Evolutionary conservation across 2,888 invertebrate species (phyloP).

Genomic region (Agriopis leucophaearia): DNA sequence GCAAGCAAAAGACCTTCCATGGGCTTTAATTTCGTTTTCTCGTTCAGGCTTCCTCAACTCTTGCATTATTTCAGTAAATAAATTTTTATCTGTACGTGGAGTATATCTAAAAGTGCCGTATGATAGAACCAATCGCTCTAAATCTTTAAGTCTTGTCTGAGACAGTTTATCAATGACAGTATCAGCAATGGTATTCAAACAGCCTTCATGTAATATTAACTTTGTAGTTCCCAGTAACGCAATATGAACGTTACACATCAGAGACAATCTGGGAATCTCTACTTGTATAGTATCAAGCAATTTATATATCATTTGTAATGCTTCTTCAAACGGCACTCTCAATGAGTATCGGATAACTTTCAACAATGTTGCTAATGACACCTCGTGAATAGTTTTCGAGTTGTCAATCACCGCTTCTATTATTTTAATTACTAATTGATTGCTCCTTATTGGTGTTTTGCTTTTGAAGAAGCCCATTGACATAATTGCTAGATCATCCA

Average conservation of each 20-base stretch:
- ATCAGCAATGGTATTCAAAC: conserved; percentile 78
- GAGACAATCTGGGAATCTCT: conserved; percentile 87
- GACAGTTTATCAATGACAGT: conserved; percentile 80
- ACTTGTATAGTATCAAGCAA: conserved; percentile 84
- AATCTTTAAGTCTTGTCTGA: conserved; percentile 89
- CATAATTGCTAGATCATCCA: conserved; percentile 90
- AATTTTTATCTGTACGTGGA: conserved; percentile 74
- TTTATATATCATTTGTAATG: conserved; percentile 65
- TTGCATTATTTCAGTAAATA: conserved; percentile 71
- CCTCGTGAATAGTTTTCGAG: conserved; percentile 86
- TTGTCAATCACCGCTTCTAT: conserved; percentile 83
- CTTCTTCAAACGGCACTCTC: conserved; percentile 70
- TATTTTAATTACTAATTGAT: conserved; percentile 77
- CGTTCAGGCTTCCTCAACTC: conserved; percentile 85
- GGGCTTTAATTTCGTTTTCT: conserved; percentile 82
- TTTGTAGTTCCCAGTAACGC: conserved; percentile 87
- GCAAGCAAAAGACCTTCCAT: conserved; percentile 87
- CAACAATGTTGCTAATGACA: conserved; percentile 88
- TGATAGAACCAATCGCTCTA: conserved; percentile 89
- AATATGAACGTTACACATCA: conserved; percentile 88
- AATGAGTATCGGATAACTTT: conserved; percentile 88
- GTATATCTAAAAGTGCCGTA: conserved; percentile 87
- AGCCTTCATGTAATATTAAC: conserved; percentile 69
- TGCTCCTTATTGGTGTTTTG: conserved; percentile 87
- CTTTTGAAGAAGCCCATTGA: conserved; percentile 93